These are phyloP conservation scores for Limnothrissa miodon DNA, from an alignment of 2,113 vertebrate species.

Conservation along the genomic window DNA sequence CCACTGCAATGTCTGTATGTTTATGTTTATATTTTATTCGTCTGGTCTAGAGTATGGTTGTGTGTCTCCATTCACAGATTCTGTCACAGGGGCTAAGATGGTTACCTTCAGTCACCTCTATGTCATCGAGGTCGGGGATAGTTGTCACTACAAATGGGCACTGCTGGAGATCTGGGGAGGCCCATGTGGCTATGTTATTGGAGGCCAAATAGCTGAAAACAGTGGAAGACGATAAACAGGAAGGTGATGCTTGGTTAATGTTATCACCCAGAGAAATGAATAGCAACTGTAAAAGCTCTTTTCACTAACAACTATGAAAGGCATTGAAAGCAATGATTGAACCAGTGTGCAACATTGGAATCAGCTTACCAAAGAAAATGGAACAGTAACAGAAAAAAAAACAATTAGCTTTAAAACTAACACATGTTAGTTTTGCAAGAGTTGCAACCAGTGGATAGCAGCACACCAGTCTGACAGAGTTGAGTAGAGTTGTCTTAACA, in stretches of 20 bases:
- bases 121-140: constrained; percentile 56
- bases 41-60: not conserved
- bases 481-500: no score
- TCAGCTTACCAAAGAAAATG: no score
- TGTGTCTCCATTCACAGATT: not conserved
- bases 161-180: not conserved
- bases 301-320: no score
- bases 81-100: not conserved
- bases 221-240: not conserved
- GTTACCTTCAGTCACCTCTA: constrained; percentile 72
- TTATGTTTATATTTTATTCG: not conserved
- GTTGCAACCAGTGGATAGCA: no score
- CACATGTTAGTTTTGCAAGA: no score
- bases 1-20: not conserved
- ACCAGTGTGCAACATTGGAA: no score
- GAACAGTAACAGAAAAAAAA: no score
- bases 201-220: not conserved
- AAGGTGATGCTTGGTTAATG: not conserved
- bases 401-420: no score
- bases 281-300: no score
- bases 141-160: constrained; percentile 14
- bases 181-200: not conserved
- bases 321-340: no score
- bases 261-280: no score
- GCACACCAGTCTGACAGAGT: no score